These are phyloP conservation scores for Drosophila murphyi DNA, from an alignment of 1,140 invertebrate species.

Conservation along the genomic window DNA sequence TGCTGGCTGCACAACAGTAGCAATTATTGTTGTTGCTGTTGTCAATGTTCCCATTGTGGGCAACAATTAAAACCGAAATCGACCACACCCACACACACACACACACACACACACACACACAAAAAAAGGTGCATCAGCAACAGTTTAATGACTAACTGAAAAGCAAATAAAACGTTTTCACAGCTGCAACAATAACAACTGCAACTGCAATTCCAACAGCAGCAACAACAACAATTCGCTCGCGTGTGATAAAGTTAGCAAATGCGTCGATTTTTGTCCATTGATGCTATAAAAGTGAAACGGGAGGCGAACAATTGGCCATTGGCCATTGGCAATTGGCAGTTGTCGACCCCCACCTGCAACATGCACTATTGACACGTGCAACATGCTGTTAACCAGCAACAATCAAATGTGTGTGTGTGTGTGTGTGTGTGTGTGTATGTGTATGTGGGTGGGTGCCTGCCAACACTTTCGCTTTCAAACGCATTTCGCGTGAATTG, in stretches of 20 bases:
- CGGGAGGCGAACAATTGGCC: conserved; percentile 19
- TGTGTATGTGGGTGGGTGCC: conserved; percentile 48
- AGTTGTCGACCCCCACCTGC: conserved; percentile 57
- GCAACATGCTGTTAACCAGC: conserved; percentile 78
- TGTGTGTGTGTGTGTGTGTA: conserved; percentile 5
- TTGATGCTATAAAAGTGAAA: conserved; percentile 44
- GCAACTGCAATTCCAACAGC: conserved; percentile 14
- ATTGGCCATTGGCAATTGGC: conserved; percentile 38
- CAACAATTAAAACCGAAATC: conserved; percentile 35
- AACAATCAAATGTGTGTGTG: conserved; percentile 19
- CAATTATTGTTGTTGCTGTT: conserved; percentile 9
- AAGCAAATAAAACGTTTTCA: conserved; percentile 65
- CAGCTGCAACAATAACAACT: conserved; percentile 41
- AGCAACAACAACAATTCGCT: conserved; percentile 14
- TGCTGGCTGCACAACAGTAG: conserved; percentile 17
- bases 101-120: conserved; percentile 10
- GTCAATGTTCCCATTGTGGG: conserved; percentile 25
- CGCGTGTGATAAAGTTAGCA: conserved; percentile 67
- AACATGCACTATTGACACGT: conserved; percentile 76
- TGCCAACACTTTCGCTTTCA: conserved; percentile 78
- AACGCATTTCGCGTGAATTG: conserved; percentile 77
- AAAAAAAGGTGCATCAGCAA: conserved; percentile 47
- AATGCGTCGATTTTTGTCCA: conserved; percentile 77
- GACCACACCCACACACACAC: conserved; percentile 17
- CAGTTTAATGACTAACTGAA: conserved; percentile 67